phyloP scores from a whole-genome alignment of 2,797 vertebrate genomes.

The Peromyscus melanophrys region DNA sequence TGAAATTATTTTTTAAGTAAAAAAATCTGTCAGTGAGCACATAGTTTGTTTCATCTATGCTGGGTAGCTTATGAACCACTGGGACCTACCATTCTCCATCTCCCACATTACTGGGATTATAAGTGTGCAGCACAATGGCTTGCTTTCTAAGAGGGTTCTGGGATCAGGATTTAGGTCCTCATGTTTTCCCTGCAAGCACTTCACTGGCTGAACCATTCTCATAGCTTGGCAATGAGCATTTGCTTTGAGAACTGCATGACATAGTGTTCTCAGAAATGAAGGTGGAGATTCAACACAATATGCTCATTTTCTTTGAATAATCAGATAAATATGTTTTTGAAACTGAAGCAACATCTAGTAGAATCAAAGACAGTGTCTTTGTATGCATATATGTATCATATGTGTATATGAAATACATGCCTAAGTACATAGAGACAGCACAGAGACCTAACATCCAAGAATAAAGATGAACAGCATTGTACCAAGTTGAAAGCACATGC shows the following conservation, averaged over 20 bases:
- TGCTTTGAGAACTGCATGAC: neutral
- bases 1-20: neutral
- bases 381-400: neutral
- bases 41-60: neutral
- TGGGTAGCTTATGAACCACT: neutral
- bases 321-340: neutral
- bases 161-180: neutral
- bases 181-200: neutral
- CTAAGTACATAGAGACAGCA: neutral
- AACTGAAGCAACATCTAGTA: neutral
- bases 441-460: neutral
- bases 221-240: neutral
- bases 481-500: neutral
- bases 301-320: neutral
- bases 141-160: neutral
- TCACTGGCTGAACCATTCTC: neutral
- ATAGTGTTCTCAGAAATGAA: neutral
- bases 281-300: neutral
- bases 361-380: neutral
- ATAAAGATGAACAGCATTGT: neutral
- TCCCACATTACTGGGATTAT: rapidly evolving
- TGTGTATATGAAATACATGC: neutral
- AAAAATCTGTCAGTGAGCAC: neutral
- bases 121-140: neutral
- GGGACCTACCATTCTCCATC: rapidly evolving